Percentiles rank a stretch among this genome's conserved stretches.
phyloP scores from a whole-genome alignment of 53 echinoderm and acorn worm species.

The Apostichopus leukothele region DNA sequence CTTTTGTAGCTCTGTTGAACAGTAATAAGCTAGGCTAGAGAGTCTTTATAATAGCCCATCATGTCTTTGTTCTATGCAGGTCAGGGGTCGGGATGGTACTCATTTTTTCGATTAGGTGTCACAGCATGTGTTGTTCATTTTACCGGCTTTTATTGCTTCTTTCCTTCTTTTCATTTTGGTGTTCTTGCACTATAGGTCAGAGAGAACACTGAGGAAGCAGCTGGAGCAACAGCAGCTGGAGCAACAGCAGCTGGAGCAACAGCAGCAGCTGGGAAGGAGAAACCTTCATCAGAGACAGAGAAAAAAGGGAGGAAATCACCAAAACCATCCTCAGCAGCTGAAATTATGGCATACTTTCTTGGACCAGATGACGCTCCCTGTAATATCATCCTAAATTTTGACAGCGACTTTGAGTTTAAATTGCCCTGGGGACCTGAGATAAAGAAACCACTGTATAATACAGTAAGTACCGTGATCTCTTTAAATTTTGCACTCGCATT shows the following conservation, averaged over 20 bases:
- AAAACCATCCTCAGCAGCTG: background rate
- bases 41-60: background rate
- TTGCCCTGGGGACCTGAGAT: background rate
- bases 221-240: background rate
- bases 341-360: background rate
- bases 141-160: background rate
- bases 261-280: background rate
- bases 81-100: background rate
- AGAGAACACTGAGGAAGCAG: background rate
- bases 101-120: background rate
- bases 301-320: background rate
- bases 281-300: background rate
- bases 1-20: background rate
- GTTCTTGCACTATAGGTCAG: background rate
- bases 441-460: background rate
- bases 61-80: background rate
- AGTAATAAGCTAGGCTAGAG: background rate
- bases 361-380: background rate
- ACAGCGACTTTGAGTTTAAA: background rate
- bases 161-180: background rate
- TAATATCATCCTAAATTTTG: background rate
- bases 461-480: background rate
- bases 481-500: too few relatives aligned
- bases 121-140: background rate
- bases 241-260: background rate